Evolutionary conservation across 2,888 invertebrate species (phyloP).

Genomic region (Bruchidius siliquastri): DNA sequence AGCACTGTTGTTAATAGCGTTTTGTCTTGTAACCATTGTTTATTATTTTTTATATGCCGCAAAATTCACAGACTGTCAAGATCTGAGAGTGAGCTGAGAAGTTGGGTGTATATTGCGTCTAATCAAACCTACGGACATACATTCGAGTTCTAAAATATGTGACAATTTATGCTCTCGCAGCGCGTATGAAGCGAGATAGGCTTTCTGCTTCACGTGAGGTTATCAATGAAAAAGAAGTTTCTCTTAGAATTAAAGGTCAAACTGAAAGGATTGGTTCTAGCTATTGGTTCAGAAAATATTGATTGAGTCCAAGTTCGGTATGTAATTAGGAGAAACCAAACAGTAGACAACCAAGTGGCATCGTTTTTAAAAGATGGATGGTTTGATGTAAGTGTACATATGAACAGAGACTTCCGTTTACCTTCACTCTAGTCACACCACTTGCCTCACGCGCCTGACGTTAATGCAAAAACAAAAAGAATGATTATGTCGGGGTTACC

Average conservation of each 20-base stretch:
- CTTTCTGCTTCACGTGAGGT: no score
- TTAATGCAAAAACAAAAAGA: background rate
- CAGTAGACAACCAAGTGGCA: background rate
- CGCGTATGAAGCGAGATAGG: no score
- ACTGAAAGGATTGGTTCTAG: no score
- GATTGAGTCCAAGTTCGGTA: background rate
- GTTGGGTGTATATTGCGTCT: background rate
- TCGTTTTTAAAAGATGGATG: background rate
- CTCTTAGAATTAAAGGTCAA: no score
- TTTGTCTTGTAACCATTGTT: constrained; percentile 33
- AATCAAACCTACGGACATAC: background rate
- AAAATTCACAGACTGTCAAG: background rate
- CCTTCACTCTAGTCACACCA: background rate
- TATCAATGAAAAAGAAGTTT: no score
- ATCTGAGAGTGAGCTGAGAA: background rate
- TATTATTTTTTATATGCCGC: background rate
- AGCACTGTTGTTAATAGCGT: constrained; percentile 29
- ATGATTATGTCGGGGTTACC: background rate
- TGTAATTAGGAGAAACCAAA: background rate
- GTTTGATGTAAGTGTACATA: background rate
- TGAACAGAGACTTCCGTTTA: background rate
- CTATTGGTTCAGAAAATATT: no score
- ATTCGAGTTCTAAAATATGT: background rate
- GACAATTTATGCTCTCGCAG: no score
- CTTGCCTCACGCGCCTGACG: background rate